A percentile compares a stretch with the other conserved stretches of the same genome.
Evolutionary conservation across 2,888 invertebrate genomes (phyloP).

Genomic region (Lasioglossum vierecki): DNA sequence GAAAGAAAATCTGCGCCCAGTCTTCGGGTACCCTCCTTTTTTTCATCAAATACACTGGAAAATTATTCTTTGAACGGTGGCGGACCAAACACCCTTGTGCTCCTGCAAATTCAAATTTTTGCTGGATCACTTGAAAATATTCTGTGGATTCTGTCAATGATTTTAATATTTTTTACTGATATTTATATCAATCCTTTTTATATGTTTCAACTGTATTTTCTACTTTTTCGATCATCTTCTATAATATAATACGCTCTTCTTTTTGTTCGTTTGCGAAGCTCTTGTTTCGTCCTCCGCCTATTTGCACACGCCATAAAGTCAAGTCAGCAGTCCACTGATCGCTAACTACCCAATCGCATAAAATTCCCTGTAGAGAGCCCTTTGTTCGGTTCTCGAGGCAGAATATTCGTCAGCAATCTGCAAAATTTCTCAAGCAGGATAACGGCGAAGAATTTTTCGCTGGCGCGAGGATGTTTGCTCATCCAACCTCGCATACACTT

Average conservation of each 20-base stretch:
- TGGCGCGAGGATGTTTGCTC: not conserved
- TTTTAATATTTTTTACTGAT: not conserved
- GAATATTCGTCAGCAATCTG: slow-evolving; percentile 12
- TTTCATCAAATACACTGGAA: not conserved
- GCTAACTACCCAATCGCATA: not conserved
- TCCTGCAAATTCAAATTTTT: not conserved
- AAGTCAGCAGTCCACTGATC: not conserved
- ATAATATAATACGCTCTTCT: not conserved
- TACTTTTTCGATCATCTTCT: not conserved
- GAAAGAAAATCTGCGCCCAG: slow-evolving; percentile 4
- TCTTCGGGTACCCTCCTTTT: not conserved
- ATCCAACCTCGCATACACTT: not conserved
- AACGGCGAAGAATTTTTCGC: not conserved
- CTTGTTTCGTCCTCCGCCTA: not conserved
- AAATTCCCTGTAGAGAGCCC: not conserved
- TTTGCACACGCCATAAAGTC: not conserved
- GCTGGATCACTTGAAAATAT: not conserved
- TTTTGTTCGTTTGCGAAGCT: not conserved
- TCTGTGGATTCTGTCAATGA: too few relatives aligned
- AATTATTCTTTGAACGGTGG: not conserved
- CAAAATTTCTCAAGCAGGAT: slow-evolving; percentile 1
- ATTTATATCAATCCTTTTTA: not conserved
- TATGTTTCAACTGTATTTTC: not conserved
- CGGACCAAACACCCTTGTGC: not conserved
- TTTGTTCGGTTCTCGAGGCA: not conserved